Percentiles rank a stretch among this genome's conserved stretches.
These are phyloP conservation scores for Mionectes macconnelli DNA, from an alignment of 2,113 vertebrate species.

Conservation along the genomic window DNA sequence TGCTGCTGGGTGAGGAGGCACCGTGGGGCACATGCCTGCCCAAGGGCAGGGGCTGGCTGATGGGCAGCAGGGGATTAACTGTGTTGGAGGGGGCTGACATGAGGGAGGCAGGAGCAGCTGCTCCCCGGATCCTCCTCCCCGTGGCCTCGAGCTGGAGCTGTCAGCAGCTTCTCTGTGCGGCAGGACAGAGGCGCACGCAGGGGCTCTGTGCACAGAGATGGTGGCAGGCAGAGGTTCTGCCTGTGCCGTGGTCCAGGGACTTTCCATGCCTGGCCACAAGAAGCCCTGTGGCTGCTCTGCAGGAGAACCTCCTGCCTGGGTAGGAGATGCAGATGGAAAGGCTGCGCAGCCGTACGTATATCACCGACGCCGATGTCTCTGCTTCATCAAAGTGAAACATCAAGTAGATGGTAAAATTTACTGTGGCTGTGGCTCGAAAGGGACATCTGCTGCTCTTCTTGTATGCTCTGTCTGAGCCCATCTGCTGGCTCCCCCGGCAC, in stretches of 20 bases:
- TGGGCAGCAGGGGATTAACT: background rate
- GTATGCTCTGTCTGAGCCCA: accelerated
- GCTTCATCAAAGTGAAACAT: background rate
- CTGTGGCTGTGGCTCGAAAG: background rate
- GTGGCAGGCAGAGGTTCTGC: background rate
- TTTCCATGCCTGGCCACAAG: accelerated
- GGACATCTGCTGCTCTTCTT: background rate
- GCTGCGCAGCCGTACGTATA: accelerated
- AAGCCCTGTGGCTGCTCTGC: accelerated
- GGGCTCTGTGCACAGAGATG: accelerated
- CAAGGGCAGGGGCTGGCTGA: too few species aligned
- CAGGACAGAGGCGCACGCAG: background rate
- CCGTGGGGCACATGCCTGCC: accelerated
- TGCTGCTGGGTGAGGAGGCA: background rate
- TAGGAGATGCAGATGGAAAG: background rate
- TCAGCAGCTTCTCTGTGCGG: background rate
- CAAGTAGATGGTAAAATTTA: background rate
- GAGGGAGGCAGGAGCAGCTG: accelerated
- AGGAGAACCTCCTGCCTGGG: accelerated
- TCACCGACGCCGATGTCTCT: background rate
- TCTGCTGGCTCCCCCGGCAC: background rate
- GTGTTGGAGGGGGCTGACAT: background rate
- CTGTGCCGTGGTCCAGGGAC: accelerated
- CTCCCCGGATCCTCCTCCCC: background rate
- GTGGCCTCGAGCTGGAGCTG: background rate